phyloP scores from a whole-genome alignment of 2,113 vertebrate genomes.

The Microtus oregoni region DNA sequence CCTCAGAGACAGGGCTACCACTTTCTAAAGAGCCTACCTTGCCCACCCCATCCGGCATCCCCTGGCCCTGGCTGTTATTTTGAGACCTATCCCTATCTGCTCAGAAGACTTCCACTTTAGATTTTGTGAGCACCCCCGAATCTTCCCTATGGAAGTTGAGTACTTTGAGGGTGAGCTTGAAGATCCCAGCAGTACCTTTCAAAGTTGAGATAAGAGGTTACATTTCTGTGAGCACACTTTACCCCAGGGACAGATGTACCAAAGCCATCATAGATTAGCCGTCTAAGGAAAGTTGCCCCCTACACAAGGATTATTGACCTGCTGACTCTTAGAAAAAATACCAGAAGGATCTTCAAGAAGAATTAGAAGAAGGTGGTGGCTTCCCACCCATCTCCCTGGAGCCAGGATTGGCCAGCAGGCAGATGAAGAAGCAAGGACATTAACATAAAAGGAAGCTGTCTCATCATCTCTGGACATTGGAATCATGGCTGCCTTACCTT shows the following conservation, averaged over 20 bases:
- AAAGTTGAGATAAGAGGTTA: neutral
- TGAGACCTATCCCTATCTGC: neutral
- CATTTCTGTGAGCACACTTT: neutral
- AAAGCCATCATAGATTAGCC: neutral
- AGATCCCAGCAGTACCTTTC: neutral
- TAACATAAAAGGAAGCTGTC: no score
- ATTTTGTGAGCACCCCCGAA: neutral
- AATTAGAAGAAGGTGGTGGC: neutral
- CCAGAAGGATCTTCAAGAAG: neutral
- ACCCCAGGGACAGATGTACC: neutral
- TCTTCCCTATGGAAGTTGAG: neutral
- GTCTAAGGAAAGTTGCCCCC: neutral
- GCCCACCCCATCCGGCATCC: neutral
- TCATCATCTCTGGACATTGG: neutral
- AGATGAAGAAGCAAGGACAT: neutral
- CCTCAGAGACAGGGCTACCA: neutral
- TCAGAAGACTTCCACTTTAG: neutral
- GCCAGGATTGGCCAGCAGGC: neutral
- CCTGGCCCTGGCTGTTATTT: neutral
- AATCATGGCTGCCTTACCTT: slow-evolving; percentile 78
- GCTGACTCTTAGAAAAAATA: neutral
- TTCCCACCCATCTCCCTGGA: neutral
- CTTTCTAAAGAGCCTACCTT: neutral
- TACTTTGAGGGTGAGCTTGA: neutral
- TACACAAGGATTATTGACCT: neutral